Percentiles rank a stretch among this genome's conserved stretches.
Conservation (phyloP, 1,140 invertebrate genomes). For the Ladona fulva region DNA sequence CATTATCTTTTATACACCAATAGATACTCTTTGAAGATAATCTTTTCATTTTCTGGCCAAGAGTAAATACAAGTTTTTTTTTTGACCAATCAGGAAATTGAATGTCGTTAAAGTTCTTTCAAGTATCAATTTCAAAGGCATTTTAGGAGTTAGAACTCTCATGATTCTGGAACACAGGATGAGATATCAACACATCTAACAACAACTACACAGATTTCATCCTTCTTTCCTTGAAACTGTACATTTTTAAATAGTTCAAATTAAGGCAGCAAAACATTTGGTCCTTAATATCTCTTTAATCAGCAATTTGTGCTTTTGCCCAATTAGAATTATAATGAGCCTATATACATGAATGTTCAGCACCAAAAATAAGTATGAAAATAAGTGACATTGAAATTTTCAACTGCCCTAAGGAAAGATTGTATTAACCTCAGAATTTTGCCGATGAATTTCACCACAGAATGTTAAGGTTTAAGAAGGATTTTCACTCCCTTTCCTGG, state of each 20-base stretch:
- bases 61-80: background rate
- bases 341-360: background rate
- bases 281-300: background rate
- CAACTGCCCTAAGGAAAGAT: too few relatives aligned
- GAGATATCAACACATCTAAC: background rate
- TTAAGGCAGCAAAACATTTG: background rate
- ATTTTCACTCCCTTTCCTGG: too few relatives aligned
- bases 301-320: background rate
- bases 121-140: background rate
- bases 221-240: background rate
- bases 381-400: too few relatives aligned
- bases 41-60: background rate
- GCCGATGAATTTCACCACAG: too few relatives aligned
- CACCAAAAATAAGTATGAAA: too few relatives aligned
- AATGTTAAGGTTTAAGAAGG: too few relatives aligned
- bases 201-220: background rate
- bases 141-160: background rate
- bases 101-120: background rate
- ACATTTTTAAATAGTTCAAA: background rate
- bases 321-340: background rate
- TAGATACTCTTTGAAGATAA: background rate
- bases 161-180: background rate
- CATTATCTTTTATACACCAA: background rate
- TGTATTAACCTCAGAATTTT: too few relatives aligned
- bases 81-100: background rate